Evolutionary conservation across 1,140 invertebrate species (phyloP), one percentile per base, ranked within the genome.

Genomic region (Ostrea denselamellosa): DNA sequence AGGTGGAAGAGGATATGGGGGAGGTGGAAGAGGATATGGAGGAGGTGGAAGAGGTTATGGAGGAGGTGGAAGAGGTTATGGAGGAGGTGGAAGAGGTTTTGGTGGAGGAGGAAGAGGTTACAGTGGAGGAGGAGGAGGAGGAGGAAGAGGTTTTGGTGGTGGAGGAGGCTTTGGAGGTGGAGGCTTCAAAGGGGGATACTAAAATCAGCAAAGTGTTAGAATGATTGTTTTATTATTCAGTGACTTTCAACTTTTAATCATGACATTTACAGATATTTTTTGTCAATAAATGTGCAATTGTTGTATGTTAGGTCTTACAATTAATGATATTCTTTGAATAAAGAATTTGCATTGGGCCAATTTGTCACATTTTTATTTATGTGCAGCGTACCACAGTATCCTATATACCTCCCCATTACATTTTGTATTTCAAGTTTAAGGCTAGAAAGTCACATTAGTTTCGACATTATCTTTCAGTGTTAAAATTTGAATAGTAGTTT

Each of bases 61-160:
- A 14, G 68, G 68, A 2, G 68, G 68, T 28, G 68, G 68, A 10
- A 83, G 82, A 52, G 68, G 68, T 3, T 77, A 28, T 77, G 68
- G 68, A 14, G 68, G 68, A 2, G 68, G 68, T 28, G 68, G 68
- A 10, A 83, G 82, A 52, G 82, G 82, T 12, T 83, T 83, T 53
- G 82, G 82, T 7, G 82, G 82, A n/a, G 82, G 82, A n/a, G 34
- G 17, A 52, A 25, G 82, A 28, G 68, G 68, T 12, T 22, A 25
- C 17, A 22, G 65, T 5, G n/a, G 65, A 25, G 65, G 65, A 28
- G 25, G 25, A 28, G 68, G 68, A 14, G 68, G 68, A 10, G 68
- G 68, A 71, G 68, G 68, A 10, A 83, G 82, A 52, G 82, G 82
- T 12, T 83, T 83, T 53, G 82, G 82, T 7, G 82, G 82, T 5